Conservation (phyloP, 2,888 invertebrate species). For the Lordiphosa fenestrarum region DNA sequence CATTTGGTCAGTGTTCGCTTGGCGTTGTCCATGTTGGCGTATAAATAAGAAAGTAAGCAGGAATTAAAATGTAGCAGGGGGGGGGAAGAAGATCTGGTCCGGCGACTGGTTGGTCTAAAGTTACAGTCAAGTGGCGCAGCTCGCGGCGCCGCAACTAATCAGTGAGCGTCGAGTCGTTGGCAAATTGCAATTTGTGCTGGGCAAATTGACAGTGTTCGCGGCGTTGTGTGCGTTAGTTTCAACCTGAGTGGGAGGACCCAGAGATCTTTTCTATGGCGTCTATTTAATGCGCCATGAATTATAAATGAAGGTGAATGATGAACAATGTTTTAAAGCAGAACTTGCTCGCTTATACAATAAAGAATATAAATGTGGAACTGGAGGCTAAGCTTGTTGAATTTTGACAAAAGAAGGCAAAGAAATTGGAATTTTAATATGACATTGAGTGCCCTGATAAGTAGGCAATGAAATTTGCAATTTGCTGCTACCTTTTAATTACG, state of each 20-base stretch:
- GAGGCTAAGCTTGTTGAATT: no score
- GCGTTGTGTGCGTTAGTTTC: no score
- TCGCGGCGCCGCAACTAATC: slow-evolving; percentile 43
- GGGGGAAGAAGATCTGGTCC: slow-evolving; percentile 9
- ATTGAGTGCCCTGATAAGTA: no score
- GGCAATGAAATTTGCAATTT: no score
- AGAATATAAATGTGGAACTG: no score
- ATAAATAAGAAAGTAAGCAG: slow-evolving; percentile 58
- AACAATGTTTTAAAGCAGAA: not conserved
- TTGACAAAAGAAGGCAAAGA: no score
- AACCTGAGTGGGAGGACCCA: slow-evolving; percentile 3
- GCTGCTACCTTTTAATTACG: no score
- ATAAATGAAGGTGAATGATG: slow-evolving; percentile 9
- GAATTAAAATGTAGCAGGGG: slow-evolving; percentile 23
- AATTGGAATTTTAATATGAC: no score
- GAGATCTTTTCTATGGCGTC: slow-evolving; percentile 5
- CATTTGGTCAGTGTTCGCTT: slow-evolving; percentile 27
- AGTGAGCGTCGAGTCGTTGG: slow-evolving; percentile 19
- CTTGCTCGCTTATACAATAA: no score
- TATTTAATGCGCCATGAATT: slow-evolving; percentile 8
- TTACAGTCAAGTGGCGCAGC: slow-evolving; percentile 27
- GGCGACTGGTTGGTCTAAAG: slow-evolving; percentile 13
- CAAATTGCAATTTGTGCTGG: slow-evolving; percentile 43
- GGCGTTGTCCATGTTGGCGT: slow-evolving; percentile 13
- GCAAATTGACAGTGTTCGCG: slow-evolving; percentile 4